Conservation (phyloP, 2,888 invertebrate species). For the Quadriops clusia region DNA sequence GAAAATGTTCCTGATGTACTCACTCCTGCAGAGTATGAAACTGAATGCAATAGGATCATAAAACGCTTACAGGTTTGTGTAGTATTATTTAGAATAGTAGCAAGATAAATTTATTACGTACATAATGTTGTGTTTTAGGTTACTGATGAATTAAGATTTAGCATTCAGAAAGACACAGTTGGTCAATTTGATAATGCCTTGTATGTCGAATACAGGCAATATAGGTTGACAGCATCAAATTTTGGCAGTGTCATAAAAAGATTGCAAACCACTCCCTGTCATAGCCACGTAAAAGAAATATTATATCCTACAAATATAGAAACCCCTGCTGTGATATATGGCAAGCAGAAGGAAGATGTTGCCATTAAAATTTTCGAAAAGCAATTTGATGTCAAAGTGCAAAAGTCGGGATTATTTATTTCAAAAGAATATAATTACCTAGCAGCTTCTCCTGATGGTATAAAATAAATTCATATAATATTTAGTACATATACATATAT, state of each 20-base stretch:
- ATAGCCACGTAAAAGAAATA: background rate
- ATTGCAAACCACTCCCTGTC: background rate
- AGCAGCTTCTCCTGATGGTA: background rate
- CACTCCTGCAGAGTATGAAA: slow-evolving; percentile 1
- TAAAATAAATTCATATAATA: slow-evolving; percentile 1
- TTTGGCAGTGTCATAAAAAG: background rate
- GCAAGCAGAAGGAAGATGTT: background rate
- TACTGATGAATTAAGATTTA: background rate
- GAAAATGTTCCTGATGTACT: background rate
- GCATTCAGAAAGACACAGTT: background rate
- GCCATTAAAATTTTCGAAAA: slow-evolving; percentile 1
- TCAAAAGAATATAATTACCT: background rate
- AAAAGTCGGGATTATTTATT: background rate
- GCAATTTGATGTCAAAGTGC: background rate
- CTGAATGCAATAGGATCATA: slow-evolving; percentile 3
- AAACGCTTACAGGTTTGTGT: slow-evolving; percentile 3
- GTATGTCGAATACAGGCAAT: background rate
- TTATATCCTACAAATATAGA: too few relatives aligned
- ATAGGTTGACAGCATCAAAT: background rate
- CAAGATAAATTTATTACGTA: too few relatives aligned
- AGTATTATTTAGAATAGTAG: too few relatives aligned
- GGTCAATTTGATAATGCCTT: background rate
- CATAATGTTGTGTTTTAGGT: slow-evolving; percentile 1
- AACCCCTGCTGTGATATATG: slow-evolving; percentile 1
- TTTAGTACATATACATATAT: background rate